Conservation (phyloP, 1,140 invertebrate species). For the Drosophila teissieri region DNA sequence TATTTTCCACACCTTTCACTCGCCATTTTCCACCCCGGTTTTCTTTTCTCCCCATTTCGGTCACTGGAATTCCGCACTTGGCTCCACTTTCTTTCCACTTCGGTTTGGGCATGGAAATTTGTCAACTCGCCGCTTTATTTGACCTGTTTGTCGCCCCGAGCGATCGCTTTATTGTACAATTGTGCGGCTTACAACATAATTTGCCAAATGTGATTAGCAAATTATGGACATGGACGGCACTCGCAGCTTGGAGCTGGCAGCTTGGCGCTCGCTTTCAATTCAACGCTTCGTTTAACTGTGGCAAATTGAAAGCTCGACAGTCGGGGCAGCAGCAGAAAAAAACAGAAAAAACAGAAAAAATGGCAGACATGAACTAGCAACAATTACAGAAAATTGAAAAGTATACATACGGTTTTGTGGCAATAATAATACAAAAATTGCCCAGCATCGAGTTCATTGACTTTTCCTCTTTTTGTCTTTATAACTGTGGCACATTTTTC, state of each 20-base stretch:
- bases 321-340: neutral
- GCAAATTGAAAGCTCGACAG: conserved; percentile 72
- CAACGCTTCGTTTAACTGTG: conserved; percentile 80
- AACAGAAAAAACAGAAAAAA: neutral
- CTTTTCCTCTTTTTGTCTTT: conserved; percentile 48
- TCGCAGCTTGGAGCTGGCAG: neutral
- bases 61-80: conserved; percentile 20
- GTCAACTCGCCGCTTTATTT: conserved; percentile 53
- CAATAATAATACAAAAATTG: conserved; percentile 65
- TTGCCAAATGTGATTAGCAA: conserved; percentile 82
- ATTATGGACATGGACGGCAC: conserved; percentile 55
- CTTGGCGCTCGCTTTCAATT: conserved; percentile 71
- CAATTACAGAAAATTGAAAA: conserved; percentile 78
- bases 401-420: conserved; percentile 62
- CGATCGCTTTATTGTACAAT: conserved; percentile 71
- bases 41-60: conserved; percentile 21
- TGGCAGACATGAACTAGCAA: conserved; percentile 42
- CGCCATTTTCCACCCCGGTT: conserved; percentile 5
- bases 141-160: conserved; percentile 32
- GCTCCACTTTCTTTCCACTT: conserved; percentile 61
- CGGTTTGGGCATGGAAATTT: conserved; percentile 68
- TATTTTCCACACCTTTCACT: conserved; percentile 1
- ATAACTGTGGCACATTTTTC: conserved; percentile 45
- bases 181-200: conserved; percentile 76
- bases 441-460: conserved; percentile 63